These are phyloP conservation scores for Steinernema khuongi DNA, from an alignment of 1,140 invertebrate species.

Conservation along the genomic window DNA sequence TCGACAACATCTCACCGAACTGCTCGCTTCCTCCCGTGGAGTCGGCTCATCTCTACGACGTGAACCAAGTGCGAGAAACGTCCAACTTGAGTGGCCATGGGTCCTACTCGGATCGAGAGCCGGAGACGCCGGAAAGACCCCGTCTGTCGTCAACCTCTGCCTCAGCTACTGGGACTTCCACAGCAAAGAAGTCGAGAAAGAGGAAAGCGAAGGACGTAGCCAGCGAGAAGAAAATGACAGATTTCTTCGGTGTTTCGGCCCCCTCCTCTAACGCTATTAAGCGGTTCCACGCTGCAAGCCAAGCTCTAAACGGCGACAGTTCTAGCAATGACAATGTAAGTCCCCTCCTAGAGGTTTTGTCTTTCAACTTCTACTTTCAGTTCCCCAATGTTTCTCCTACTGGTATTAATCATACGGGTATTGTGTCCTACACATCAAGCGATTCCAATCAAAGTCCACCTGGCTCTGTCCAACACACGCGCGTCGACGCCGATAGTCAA, in stretches of 20 bases:
- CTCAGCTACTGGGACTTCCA: neutral
- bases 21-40: neutral
- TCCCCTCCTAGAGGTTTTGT: neutral
- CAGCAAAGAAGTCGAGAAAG: neutral
- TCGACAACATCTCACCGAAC: neutral
- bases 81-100: constrained; percentile 30
- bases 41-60: neutral
- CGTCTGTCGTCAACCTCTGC: neutral
- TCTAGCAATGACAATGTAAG: neutral
- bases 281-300: neutral
- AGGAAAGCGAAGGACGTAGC: neutral
- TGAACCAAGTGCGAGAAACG: neutral
- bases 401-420: constrained; percentile 7
- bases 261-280: too few species aligned
- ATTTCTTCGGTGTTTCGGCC: neutral
- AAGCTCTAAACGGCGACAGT: constrained; percentile 1
- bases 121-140: constrained; percentile 29
- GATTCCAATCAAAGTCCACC: constrained; percentile 34
- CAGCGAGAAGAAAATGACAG: neutral
- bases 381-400: neutral
- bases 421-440: constrained; percentile 15
- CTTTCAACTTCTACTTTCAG: neutral
- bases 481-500: constrained; percentile 1
- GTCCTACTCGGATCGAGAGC: constrained; percentile 31
- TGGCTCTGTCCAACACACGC: neutral